phyloP scores from a whole-genome alignment of 2,888 invertebrate genomes.

The Hydrotaea diabolus region DNA sequence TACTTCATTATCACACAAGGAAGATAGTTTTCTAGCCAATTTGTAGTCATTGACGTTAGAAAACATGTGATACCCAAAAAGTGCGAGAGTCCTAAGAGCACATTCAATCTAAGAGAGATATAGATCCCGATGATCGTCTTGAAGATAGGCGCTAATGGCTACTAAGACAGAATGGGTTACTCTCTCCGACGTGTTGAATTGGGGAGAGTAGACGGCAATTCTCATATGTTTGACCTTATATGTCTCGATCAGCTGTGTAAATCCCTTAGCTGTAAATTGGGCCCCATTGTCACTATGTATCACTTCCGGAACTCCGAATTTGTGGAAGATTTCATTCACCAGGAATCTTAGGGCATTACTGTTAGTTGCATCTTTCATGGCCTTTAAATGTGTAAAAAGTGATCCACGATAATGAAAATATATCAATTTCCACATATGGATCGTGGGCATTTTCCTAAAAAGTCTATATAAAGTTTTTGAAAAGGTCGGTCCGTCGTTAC shows the following conservation, averaged over 20 bases:
- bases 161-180: no score
- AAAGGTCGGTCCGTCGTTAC: background rate
- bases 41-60: no score
- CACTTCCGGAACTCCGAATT: slow-evolving; percentile 69
- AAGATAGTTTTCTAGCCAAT: no score
- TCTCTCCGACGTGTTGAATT: slow-evolving; percentile 72
- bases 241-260: slow-evolving; percentile 44
- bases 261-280: slow-evolving; percentile 67
- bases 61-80: no score
- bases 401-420: background rate
- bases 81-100: no score
- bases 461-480: background rate
- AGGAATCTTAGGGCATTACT: slow-evolving; percentile 56
- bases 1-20: no score
- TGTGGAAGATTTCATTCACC: slow-evolving; percentile 64
- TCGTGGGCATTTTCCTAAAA: no score
- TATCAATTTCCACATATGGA: no score
- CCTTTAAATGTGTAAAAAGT: slow-evolving; percentile 24
- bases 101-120: no score
- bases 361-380: background rate
- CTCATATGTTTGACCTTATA: slow-evolving; percentile 60
- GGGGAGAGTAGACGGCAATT: slow-evolving; percentile 66
- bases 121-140: no score
- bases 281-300: slow-evolving; percentile 70
- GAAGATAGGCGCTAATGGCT: no score